Base-by-base conservation (phyloP, 1,140 invertebrate genomes). In the Helicoverpa zea region DNA sequence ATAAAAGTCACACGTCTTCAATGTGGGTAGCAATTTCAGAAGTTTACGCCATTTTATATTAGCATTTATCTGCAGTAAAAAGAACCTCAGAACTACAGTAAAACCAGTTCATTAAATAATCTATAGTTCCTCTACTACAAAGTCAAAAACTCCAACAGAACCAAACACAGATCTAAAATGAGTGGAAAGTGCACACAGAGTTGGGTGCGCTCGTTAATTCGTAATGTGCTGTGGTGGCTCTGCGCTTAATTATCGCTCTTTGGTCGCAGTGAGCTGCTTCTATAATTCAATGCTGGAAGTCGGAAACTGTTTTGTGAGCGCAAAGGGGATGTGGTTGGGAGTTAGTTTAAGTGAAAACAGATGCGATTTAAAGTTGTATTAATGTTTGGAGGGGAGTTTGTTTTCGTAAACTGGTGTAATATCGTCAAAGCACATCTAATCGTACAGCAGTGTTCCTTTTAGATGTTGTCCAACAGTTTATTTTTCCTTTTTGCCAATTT, bases 181-280 rank as follows among this genome's bases (percentile, higher is more conserved):
- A 43, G 16, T 64, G 30, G 29, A 35, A 64, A 64, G 13, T n/a
- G 12, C 12, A 70, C 54, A 54, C 66, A 52, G 47, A 16, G 14
- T 51, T 10, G 47, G 12, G 7, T 54, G 3, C 47, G 43, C 66
- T 54, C 49, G 49, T 70, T 70, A 70, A 70, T 70, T 70, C 54
- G 49, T 70, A n/a, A 14, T 68, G 18, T 68, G 47, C 47, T 68
- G 35, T 30, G 29, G 30, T 56, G 58, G 35, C 30, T 16, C 2
- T 49, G 35, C 63, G 47, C 63, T 70, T 52, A 70, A 70, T 70
- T 70, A 52, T 11, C 29, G n/a, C 66, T 70, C 47, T 70, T 51
- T 51, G 16, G 47, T 16, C 35, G 18, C 66, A 29, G 47, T 49
- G 5, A 47, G 9, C 35, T 35, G 47, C 47, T 70, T 70, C 66